Evolutionary conservation across 2,113 vertebrate species (phyloP), one percentile per base, ranked within the genome.

Genomic region (Rhombomys opimus): DNA sequence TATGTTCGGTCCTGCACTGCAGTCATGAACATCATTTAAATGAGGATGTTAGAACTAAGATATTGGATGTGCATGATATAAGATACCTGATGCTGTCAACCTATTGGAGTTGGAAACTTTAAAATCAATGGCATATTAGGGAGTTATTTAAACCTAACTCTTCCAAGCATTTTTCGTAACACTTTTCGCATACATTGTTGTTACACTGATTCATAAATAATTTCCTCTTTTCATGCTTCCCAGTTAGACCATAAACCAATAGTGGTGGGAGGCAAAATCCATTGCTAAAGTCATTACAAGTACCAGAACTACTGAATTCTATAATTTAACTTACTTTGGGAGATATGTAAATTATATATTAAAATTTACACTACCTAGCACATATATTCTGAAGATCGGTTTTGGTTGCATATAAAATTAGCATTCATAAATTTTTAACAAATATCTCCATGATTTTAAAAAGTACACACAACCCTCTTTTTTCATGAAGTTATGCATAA

Each of bases 101-200:
- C 57, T 94, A 30, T 82, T 93, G 25, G 70, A 93, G 77, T 84
- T 84, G 25, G 73, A 95, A 85, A 77, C 41, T 35, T 87, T 95
- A 96, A 93, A 95, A 75, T 90, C 65, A 93, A 18, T 65, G 46
- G 46, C 27, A 80, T 88, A 96, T 95, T 90, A 93, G 18, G 63
- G 65, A 87, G 96, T 91, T 97, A 94, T 80, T 93, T 95, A 92
- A 96, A 30, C 75, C 84, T 80, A 96, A 94, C 65, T 91, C 38
- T 96, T 95, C 76, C 52, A 92, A 89, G 23, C 76, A 89, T 95
- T 96, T 46, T 92, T 73, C 38, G 11, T n/a, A 88, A 70, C 59
- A 46, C 41, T 95, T 81, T 65, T 94, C 86, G 57, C 63, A 91
- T 89, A 91, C 32, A 87, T 61, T 70, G 46, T 63, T 95, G 76